phyloP scores from a whole-genome alignment of 2,888 invertebrate genomes.

The Philereme transversata region DNA sequence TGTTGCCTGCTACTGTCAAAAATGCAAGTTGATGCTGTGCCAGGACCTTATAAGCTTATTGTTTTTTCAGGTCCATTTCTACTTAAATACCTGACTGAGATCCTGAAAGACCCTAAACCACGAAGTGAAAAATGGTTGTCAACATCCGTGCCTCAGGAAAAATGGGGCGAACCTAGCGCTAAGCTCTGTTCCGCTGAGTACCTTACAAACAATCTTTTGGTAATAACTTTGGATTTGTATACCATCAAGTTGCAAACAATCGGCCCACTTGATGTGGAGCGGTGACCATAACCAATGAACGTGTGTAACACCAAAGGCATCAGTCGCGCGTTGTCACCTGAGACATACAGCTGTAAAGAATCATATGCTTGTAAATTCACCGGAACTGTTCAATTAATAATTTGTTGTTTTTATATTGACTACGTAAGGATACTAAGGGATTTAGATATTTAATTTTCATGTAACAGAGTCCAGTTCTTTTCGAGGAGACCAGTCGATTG shows the following conservation, averaged over 20 bases:
- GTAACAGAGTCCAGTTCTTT: constrained; percentile 82
- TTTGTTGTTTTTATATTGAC: too few relatives aligned
- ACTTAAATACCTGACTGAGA: constrained; percentile 64
- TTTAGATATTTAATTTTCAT: background rate
- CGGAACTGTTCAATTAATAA: too few relatives aligned
- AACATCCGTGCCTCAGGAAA: constrained; percentile 87
- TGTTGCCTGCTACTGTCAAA: too few relatives aligned
- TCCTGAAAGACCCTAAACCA: constrained; percentile 83
- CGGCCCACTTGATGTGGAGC: too few relatives aligned
- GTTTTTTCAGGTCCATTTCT: constrained; percentile 19
- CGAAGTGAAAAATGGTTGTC: constrained; percentile 91
- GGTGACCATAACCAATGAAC: too few relatives aligned
- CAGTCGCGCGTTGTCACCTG: too few relatives aligned
- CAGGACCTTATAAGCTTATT: too few relatives aligned
- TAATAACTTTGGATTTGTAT: constrained; percentile 51
- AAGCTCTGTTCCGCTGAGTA: constrained; percentile 90
- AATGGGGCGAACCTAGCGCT: constrained; percentile 78
- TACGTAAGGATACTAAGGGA: too few relatives aligned
- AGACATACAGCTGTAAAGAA: too few relatives aligned
- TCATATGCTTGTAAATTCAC: too few relatives aligned
- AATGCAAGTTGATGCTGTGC: too few relatives aligned
- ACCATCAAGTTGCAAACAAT: background rate
- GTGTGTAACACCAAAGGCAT: too few relatives aligned
- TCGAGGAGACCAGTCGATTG: constrained; percentile 89
- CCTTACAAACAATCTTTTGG: constrained; percentile 89